These are phyloP conservation scores for Drosophila orosa DNA, from an alignment of 1,140 invertebrate genomes.

Conservation along the genomic window DNA sequence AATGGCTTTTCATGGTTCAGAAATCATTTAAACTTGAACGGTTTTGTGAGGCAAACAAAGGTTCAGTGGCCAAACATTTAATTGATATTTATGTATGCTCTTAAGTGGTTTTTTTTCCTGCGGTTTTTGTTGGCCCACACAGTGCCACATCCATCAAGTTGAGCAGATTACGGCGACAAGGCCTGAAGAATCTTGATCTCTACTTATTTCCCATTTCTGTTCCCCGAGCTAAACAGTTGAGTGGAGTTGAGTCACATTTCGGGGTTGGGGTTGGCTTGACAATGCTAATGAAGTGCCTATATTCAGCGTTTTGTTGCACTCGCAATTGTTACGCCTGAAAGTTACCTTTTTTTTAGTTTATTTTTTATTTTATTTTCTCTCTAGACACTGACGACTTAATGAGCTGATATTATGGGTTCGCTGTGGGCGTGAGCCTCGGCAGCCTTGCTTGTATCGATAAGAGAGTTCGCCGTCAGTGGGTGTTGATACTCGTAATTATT, in stretches of 20 bases:
- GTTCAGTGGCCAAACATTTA: conserved; percentile 66
- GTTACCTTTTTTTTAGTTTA: conserved; percentile 1
- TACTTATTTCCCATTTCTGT: conserved; percentile 12
- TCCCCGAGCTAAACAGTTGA: conserved; percentile 6
- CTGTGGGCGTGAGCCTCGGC: conserved; percentile 10
- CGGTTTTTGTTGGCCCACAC: conserved; percentile 50
- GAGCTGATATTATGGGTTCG: conserved; percentile 26
- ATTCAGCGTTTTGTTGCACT: conserved; percentile 34
- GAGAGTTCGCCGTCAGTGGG: conserved; percentile 30
- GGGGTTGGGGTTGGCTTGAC: conserved; percentile 13
- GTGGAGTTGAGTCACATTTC: conserved; percentile 22
- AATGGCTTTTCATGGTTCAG: conserved; percentile 57
- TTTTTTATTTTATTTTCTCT: conserved; percentile 7
- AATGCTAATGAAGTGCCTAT: conserved; percentile 40
- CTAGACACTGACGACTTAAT: conserved; percentile 45
- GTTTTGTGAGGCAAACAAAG: conserved; percentile 55
- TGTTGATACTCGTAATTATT: conserved; percentile 40
- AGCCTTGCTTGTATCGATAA: conserved; percentile 40
- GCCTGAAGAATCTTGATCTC: conserved; percentile 39
- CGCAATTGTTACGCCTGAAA: conserved; percentile 36
- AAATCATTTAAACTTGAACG: conserved; percentile 66
- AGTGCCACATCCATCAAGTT: conserved; percentile 52
- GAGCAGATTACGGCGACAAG: conserved; percentile 51
- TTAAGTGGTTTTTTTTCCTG: conserved; percentile 50
- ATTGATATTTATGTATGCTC: conserved; percentile 70